Evolutionary conservation across 2,113 vertebrate species (phyloP), one percentile per base, ranked within the genome.

Genomic region (Sorex araneus): DNA sequence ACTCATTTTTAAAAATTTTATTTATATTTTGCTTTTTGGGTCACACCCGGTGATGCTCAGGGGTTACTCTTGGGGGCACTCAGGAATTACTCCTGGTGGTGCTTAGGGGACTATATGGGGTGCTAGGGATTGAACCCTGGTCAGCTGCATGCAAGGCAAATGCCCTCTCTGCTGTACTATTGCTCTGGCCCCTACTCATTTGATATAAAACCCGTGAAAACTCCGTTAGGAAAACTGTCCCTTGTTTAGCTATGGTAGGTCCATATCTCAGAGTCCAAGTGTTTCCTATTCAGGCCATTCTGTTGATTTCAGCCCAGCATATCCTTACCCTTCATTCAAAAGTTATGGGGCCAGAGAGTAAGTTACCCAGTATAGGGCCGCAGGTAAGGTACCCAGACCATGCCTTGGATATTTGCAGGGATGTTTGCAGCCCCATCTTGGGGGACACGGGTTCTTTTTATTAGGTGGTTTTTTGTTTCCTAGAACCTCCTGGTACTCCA

Each of bases 151-250:
- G 40, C 40, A 40, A 40, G 7, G 40, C 40, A 40, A 40, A 40
- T 7, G 7, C 40, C 40, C 40, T 40, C 3, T 7, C 40, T 40
- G 40, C 40, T 40, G 40, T 40, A 40, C 40, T 7, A 40, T 40
- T 7, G 4, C 40, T 40, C 40, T 7, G 40, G 3, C 40, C 40
- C 40, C 40, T 40, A 40, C 40, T 40, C 40, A 40, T 40, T 40
- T 40, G 4, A 77, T 45, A 30, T 27, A 70, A 90, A 64, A 87
- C 19, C 67, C 84, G 47, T 84, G 83, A 80, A 84, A 87, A 80
- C 43, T 71, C 28, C 81, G 89, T 70, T 76, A 25, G 32, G 75
- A 87, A 80, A 43, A 8, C 57, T 9, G 9, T 54, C n/a, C 23
- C 23, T 19, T 67, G 76, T 36, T 84, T 84, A 71, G 16, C 23